Percentiles rank a stretch among this genome's conserved stretches.
phyloP scores from a whole-genome alignment of 92 coral and sea anemone genomes.

The Palythoa grandiflora region DNA sequence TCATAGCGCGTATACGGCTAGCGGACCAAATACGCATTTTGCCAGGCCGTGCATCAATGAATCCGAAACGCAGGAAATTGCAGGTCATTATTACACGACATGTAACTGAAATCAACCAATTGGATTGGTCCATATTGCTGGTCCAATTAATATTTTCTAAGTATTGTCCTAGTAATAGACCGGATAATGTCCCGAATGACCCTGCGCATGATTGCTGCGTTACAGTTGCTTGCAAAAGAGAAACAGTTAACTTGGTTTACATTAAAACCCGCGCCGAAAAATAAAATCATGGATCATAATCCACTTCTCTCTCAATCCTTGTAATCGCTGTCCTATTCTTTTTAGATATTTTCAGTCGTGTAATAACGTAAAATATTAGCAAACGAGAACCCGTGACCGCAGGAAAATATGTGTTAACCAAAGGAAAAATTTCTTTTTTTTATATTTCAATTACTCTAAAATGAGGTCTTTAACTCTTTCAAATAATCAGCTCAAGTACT shows the following conservation, averaged over 20 bases:
- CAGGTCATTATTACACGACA: slow-evolving; percentile 1
- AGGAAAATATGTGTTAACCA: neutral
- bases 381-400: slow-evolving; percentile 4
- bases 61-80: neutral
- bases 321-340: neutral
- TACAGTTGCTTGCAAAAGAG: neutral
- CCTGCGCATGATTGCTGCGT: neutral
- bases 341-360: neutral
- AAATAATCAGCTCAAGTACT: too few relatives aligned
- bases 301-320: slow-evolving; percentile 1
- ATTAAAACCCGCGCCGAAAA: neutral
- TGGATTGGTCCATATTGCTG: neutral
- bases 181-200: neutral
- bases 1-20: neutral
- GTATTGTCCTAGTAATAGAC: neutral
- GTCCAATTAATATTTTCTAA: neutral
- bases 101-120: neutral
- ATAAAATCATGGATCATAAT: neutral
- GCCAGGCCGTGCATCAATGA: neutral
- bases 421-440: neutral
- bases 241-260: slow-evolving; percentile 1
- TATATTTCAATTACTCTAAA: neutral
- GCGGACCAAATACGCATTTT: neutral
- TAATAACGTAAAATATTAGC: slow-evolving; percentile 1
- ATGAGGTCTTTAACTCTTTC: too few relatives aligned